Evolutionary conservation across 2,888 invertebrate species (phyloP).

Genomic region (Drosophila engyochracea): DNA sequence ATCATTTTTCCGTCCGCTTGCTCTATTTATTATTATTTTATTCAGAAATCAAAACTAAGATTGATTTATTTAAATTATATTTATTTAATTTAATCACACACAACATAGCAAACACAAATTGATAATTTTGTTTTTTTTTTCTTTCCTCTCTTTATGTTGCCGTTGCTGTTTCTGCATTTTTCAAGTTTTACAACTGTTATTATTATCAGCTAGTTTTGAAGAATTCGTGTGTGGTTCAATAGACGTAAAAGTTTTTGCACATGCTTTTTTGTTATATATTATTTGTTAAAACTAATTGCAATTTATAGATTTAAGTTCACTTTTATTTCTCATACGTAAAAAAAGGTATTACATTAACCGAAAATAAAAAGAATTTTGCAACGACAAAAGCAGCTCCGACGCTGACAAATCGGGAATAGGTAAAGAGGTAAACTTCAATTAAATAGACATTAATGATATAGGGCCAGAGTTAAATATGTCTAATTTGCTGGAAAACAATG

Average conservation of each 20-base stretch:
- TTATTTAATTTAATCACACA: constrained; percentile 80
- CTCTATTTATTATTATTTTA: neutral
- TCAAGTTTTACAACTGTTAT: constrained; percentile 66
- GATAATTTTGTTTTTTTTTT: constrained; percentile 31
- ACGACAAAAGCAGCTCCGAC: constrained; percentile 38
- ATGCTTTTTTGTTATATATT: constrained; percentile 18
- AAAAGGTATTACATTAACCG: constrained; percentile 44
- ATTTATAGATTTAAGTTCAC: constrained; percentile 33
- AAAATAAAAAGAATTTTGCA: constrained; percentile 34
- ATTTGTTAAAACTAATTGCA: constrained; percentile 34
- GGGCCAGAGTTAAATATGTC: constrained; percentile 29
- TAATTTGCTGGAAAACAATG: constrained; percentile 51
- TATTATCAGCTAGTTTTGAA: constrained; percentile 54
- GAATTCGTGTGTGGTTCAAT: constrained; percentile 27
- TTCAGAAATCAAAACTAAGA: constrained; percentile 7
- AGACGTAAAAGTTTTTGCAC: constrained; percentile 20
- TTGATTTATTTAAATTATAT: constrained; percentile 68
- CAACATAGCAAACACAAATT: constrained; percentile 72
- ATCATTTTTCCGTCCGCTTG: too few relatives aligned
- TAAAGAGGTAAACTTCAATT: constrained; percentile 24
- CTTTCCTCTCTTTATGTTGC: constrained; percentile 31
- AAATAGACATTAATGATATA: constrained; percentile 35
- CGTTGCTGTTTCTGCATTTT: constrained; percentile 57
- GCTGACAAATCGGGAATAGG: constrained; percentile 22
- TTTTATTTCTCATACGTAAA: constrained; percentile 47